These are phyloP conservation scores for Meiosimyza decipiens DNA, from an alignment of 2,888 invertebrate species.

Conservation along the genomic window DNA sequence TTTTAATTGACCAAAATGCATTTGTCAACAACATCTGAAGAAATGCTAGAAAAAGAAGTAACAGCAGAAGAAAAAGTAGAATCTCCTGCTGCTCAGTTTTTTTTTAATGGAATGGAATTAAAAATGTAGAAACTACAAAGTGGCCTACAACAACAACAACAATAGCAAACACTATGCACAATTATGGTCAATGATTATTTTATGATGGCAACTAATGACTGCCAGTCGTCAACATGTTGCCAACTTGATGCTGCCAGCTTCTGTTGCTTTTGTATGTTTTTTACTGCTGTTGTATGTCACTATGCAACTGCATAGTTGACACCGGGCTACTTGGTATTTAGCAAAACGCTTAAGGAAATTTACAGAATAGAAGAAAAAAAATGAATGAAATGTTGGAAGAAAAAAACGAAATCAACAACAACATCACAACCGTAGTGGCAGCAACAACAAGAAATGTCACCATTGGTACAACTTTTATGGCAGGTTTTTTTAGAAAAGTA, in stretches of 20 bases:
- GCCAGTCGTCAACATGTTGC: slow-evolving; percentile 9
- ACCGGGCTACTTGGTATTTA: not conserved
- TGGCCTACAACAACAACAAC: too few relatives aligned
- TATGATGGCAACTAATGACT: slow-evolving; percentile 32
- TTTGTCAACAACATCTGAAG: not conserved
- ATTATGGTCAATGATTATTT: slow-evolving; percentile 34
- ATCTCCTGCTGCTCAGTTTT: slow-evolving; percentile 1
- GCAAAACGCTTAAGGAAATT: slow-evolving; percentile 8
- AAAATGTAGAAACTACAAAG: slow-evolving; percentile 4
- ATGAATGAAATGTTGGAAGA: not conserved
- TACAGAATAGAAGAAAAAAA: slow-evolving; percentile 7
- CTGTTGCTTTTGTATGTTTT: not conserved
- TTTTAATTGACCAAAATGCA: slow-evolving; percentile 30
- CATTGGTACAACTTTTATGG: slow-evolving; percentile 11
- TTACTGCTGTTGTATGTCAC: slow-evolving; percentile 8
- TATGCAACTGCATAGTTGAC: slow-evolving; percentile 19
- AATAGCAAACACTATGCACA: not conserved
- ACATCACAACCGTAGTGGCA: not conserved
- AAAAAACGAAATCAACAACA: not conserved
- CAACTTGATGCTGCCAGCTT: not conserved
- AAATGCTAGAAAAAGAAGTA: not conserved
- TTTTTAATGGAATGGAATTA: slow-evolving; percentile 4
- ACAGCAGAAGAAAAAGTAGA: not conserved
- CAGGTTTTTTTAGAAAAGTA: not conserved
- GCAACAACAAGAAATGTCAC: slow-evolving; percentile 4